A percentile compares a stretch with the other conserved stretches of the same genome.
Evolutionary conservation across 2,888 invertebrate genomes (phyloP).

Genomic region (Gymnocheta viridis): DNA sequence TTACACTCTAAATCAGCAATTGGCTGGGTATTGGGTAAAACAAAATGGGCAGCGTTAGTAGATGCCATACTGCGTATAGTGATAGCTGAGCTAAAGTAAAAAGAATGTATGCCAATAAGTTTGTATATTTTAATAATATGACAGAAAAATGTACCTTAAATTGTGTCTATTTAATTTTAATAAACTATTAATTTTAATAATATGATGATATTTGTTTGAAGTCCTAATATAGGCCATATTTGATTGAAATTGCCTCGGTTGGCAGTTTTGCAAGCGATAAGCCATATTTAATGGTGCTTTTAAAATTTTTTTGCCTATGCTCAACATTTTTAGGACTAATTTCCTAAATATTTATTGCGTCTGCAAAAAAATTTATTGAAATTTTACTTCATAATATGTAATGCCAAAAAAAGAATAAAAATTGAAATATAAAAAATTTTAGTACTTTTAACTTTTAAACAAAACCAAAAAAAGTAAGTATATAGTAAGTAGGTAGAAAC

Average conservation of each 20-base stretch:
- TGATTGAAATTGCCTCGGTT: constrained; percentile 28
- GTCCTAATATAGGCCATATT: constrained; percentile 55
- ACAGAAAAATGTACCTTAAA: constrained; percentile 54
- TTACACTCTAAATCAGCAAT: constrained; percentile 90
- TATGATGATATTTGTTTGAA: constrained; percentile 36
- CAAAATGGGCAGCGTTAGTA: constrained; percentile 78
- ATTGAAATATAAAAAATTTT: neutral
- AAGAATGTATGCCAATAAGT: neutral
- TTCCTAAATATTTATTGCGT: constrained; percentile 20
- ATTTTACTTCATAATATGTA: neutral
- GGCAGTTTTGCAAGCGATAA: constrained; percentile 43
- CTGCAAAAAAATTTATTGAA: constrained; percentile 41
- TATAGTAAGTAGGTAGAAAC: too few species aligned
- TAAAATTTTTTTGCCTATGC: constrained; percentile 58
- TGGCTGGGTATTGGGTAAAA: constrained; percentile 81
- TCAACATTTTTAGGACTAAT: constrained; percentile 65
- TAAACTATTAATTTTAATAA: constrained; percentile 38
- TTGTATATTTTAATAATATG: neutral
- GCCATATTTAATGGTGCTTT: constrained; percentile 51
- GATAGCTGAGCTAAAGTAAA: constrained; percentile 40
- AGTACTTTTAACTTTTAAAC: neutral
- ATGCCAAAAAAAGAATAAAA: neutral
- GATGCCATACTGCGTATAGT: constrained; percentile 73
- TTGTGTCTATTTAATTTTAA: constrained; percentile 41
- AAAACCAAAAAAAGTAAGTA: too few species aligned